Conservation (phyloP, 2,888 invertebrate genomes). For the Oscheius myriophilus region DNA sequence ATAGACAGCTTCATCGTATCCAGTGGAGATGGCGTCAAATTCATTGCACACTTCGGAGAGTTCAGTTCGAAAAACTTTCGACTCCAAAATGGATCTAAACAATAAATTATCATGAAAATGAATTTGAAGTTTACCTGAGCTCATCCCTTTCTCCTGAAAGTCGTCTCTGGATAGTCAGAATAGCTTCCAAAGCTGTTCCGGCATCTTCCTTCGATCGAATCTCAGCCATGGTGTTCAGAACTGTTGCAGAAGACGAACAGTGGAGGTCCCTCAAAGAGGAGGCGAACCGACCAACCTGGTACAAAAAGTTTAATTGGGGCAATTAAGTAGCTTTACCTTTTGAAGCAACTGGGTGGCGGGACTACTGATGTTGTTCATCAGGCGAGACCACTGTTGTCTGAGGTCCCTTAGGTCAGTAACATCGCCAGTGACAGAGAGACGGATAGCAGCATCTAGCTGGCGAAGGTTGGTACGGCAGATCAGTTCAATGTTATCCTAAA, state of each 20-base stretch:
- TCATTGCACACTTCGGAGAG: conserved; percentile 27
- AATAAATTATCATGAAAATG: background rate
- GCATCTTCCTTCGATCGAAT: conserved; percentile 49
- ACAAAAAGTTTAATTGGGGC: background rate
- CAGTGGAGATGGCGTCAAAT: conserved; percentile 35
- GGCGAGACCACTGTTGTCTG: conserved; percentile 42
- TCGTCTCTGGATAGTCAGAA: conserved; percentile 39
- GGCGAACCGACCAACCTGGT: conserved; percentile 47
- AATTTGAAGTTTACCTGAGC: conserved; percentile 38
- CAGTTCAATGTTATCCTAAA: conserved; percentile 38
- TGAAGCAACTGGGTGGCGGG: conserved; percentile 41
- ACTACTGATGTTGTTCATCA: conserved; percentile 40
- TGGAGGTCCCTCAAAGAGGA: conserved; percentile 41
- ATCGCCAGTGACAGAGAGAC: conserved; percentile 11
- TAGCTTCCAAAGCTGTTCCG: conserved; percentile 39
- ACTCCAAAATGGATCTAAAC: conserved; percentile 15
- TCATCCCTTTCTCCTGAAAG: conserved; percentile 49
- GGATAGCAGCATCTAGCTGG: conserved; percentile 44
- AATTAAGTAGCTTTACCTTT: conserved; percentile 25
- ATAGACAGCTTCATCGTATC: conserved; percentile 52
- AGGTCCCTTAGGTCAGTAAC: conserved; percentile 37
- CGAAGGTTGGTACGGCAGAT: conserved; percentile 52
- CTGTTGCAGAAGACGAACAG: conserved; percentile 40
- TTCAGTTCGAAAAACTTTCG: conserved; percentile 19
- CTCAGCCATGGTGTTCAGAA: conserved; percentile 41